Percentiles rank a stretch among this genome's conserved stretches.
These are phyloP conservation scores for Zoanthus gigantus DNA, from an alignment of 92 coral and sea anemone genomes.

Conservation along the genomic window DNA sequence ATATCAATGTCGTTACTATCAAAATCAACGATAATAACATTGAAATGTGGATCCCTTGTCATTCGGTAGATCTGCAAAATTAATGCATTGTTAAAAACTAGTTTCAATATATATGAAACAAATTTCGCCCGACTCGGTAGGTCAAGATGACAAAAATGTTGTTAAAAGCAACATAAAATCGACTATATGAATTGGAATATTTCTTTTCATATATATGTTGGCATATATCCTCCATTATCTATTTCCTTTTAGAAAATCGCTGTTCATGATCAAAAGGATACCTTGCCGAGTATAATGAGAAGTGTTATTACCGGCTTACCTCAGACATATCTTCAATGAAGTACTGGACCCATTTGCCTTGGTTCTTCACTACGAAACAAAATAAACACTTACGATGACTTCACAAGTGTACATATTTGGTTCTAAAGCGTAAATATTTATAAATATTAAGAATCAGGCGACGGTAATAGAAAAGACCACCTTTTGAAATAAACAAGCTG, in stretches of 20 bases:
- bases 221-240: too few relatives aligned
- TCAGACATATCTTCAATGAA: slow-evolving; percentile 95
- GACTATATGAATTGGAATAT: too few relatives aligned
- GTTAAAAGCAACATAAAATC: too few relatives aligned
- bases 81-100: not conserved
- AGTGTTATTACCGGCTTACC: slow-evolving; percentile 57
- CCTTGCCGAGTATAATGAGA: not conserved
- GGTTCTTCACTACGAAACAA: slow-evolving; percentile 83
- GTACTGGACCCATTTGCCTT: slow-evolving; percentile 98
- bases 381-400: not conserved
- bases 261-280: not conserved
- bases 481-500: too few relatives aligned
- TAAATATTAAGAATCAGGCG: not conserved
- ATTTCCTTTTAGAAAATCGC: not conserved
- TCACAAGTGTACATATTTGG: not conserved
- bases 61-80: slow-evolving; percentile 74
- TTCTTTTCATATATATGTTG: too few relatives aligned
- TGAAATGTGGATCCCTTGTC: slow-evolving; percentile 87
- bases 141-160: too few relatives aligned
- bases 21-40: slow-evolving; percentile 94
- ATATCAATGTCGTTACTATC: slow-evolving; percentile 92
- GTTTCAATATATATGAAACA: not conserved
- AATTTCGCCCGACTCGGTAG: too few relatives aligned
- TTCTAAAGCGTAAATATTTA: not conserved
- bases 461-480: too few relatives aligned